phyloP scores from a whole-genome alignment of 2,113 vertebrate genomes.

The Lophotis ruficrista region DNA sequence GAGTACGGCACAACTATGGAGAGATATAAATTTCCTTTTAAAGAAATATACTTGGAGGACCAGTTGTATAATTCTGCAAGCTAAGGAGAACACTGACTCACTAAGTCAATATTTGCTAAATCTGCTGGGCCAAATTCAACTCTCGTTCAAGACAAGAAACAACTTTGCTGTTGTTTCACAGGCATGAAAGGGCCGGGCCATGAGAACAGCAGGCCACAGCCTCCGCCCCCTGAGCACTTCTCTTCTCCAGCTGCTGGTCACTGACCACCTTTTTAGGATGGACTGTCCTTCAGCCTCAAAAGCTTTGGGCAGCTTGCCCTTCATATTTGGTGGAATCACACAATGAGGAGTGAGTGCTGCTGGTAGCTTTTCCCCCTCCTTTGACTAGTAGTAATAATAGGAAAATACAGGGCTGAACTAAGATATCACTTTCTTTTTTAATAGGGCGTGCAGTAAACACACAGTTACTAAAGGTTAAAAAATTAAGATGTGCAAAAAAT shows the following conservation, averaged over 20 bases:
- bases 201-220: neutral
- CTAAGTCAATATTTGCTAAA: slow-evolving; percentile 57
- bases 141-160: neutral
- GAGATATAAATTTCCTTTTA: slow-evolving; percentile 36
- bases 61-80: slow-evolving; percentile 44
- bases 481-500: neutral
- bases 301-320: neutral
- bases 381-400: neutral
- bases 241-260: neutral
- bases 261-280: neutral
- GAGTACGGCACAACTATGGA: neutral
- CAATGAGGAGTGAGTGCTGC: neutral
- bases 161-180: neutral
- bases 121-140: slow-evolving; percentile 40
- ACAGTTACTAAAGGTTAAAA: neutral
- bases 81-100: slow-evolving; percentile 52
- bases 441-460: neutral
- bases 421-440: neutral
- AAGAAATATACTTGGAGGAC: slow-evolving; percentile 15
- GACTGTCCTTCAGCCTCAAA: neutral
- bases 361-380: neutral
- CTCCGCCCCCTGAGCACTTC: neutral
- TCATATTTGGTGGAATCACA: neutral
- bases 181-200: neutral
- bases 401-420: neutral